Base-by-base conservation (phyloP, 2,113 vertebrate species). In the Notarius lentiginosus region DNA sequence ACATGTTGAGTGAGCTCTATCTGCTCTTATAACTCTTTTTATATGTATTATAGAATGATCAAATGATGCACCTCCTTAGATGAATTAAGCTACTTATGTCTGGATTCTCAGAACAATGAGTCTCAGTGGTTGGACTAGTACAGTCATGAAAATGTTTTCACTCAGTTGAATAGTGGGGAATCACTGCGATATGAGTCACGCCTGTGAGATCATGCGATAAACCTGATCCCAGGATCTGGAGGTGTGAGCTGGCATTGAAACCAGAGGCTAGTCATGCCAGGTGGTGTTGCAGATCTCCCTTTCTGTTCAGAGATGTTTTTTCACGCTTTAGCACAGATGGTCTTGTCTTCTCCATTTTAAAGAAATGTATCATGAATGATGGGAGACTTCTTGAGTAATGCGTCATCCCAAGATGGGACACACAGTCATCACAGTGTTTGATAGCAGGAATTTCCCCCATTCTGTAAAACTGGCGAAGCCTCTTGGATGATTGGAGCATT, bases 1-100 rank as follows among this genome's bases (percentile, higher is more conserved):
- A 92, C 93, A 93, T 91, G 87, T 91, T 93, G 92, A 95, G 93
- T 89, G 94, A 95, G 91, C 91, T 93, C 94, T 95, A 93, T 95
- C n/a, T 68, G 65, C n/a, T n/a, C 60, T 61, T 22, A 20, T 22
- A 20, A 22, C 18, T 22, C 7, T 61, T 24, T 60, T 61, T 24
- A 61, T 24, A 22, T 61, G 2, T 20, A 24, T 5, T 12, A 27
- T 14, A 27, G n/a, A 27, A 66, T 27, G 10, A 41, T 4, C 41
- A 41, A 41, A 41, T 41, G n/a, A 65, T 65, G n/a, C 24, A 65
- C 1, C 7, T n/a, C 24, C 24, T n/a, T 65, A 63, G 61, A 63
- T 60, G 58, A 60, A 18, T 20, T 4, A n/a, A n/a, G 63, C n/a
- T 66, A 4, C 22, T 9, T 66, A n/a, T 27, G 24, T 3, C 2